phyloP scores from a whole-genome alignment of 1,140 invertebrate genomes.

The Bradynema listronoti region DNA sequence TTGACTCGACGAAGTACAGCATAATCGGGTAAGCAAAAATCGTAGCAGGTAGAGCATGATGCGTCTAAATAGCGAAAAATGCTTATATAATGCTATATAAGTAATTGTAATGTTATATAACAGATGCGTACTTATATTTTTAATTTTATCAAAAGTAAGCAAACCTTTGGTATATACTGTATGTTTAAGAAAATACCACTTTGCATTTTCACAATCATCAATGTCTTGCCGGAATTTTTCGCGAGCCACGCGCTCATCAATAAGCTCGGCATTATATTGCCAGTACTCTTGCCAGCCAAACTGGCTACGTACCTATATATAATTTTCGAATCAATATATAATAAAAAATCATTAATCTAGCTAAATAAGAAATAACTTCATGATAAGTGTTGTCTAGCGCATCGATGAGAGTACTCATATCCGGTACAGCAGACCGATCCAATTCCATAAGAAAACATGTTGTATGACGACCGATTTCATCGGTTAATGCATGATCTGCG shows the following conservation, averaged over 20 bases:
- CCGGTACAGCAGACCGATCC: conserved; percentile 40
- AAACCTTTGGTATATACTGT: conserved; percentile 52
- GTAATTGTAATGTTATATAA: too few species aligned
- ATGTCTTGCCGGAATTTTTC: conserved; percentile 45
- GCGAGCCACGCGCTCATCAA: conserved; percentile 33
- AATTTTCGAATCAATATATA: neutral
- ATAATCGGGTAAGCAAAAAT: conserved; percentile 56
- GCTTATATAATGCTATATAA: conserved; percentile 10
- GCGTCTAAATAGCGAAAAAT: conserved; percentile 36
- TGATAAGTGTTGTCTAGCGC: conserved; percentile 34
- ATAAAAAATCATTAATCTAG: neutral
- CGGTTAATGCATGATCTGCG: conserved; percentile 53
- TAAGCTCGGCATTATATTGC: conserved; percentile 45
- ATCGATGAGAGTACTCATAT: conserved; percentile 32
- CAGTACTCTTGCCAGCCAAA: conserved; percentile 58
- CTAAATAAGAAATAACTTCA: conserved; percentile 32
- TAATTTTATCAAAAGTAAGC: too few species aligned
- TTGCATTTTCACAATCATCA: conserved; percentile 43
- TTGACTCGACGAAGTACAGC: conserved; percentile 53
- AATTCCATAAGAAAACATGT: conserved; percentile 55
- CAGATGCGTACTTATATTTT: too few species aligned
- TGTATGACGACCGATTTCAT: conserved; percentile 42
- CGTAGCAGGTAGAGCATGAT: conserved; percentile 50
- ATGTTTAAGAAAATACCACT: conserved; percentile 55
- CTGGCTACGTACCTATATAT: conserved; percentile 28